Conservation (phyloP, 2,113 vertebrate species). For the Nibea coibor region DNA sequence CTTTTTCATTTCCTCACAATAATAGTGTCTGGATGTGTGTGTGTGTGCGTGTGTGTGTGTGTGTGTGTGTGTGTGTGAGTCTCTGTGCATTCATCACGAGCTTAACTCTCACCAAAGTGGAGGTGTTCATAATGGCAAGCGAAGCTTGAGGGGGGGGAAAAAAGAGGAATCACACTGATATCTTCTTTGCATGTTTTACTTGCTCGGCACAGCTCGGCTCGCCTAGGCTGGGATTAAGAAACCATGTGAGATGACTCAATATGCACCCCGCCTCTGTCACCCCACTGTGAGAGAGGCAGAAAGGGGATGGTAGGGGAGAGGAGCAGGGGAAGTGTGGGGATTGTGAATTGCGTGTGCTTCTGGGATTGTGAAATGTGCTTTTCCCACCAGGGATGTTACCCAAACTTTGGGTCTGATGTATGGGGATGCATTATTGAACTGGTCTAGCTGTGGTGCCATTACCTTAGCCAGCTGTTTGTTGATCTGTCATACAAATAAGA, state of each 20-base stretch:
- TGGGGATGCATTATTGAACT: not conserved
- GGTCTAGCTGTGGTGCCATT: not conserved
- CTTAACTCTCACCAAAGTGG: constrained; percentile 21
- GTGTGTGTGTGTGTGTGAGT: not conserved
- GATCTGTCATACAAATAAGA: not conserved
- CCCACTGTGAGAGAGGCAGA: constrained; percentile 40
- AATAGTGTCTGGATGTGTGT: not conserved
- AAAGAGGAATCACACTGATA: constrained; percentile 30
- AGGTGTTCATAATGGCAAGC: constrained; percentile 47
- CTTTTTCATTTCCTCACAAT: not conserved
- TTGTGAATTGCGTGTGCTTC: not conserved
- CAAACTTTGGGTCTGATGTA: not conserved
- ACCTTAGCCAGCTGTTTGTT: not conserved
- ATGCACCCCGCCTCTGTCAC: constrained; percentile 37
- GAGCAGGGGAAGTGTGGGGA: not conserved
- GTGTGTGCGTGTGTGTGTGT: not conserved
- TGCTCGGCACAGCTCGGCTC: constrained; percentile 35
- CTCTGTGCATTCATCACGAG: not conserved
- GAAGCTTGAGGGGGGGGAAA: constrained; percentile 1
- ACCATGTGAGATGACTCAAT: constrained; percentile 57
- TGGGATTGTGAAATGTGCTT: constrained; percentile 23
- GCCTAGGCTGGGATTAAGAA: constrained; percentile 58
- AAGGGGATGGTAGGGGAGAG: not conserved
- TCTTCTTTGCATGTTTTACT: constrained; percentile 40
- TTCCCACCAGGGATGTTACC: not conserved